Conservation (phyloP, 2,888 invertebrate species). For the Nomada fabriciana region DNA sequence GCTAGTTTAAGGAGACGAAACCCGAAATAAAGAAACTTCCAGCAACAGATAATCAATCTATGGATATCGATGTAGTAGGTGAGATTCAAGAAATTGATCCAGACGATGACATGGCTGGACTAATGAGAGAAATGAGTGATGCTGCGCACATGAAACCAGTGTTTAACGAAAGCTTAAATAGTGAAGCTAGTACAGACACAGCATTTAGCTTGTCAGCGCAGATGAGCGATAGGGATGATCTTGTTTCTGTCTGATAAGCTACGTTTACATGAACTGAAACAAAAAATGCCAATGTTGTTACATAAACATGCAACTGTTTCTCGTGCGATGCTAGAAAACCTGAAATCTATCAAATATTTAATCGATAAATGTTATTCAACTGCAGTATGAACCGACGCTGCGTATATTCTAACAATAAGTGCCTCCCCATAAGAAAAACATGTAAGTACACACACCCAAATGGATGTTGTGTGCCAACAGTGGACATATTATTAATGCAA, state of each 20-base stretch:
- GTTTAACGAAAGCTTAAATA: constrained; percentile 81
- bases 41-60: constrained; percentile 69
- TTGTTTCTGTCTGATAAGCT: constrained; percentile 71
- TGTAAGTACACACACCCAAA: not conserved
- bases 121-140: constrained; percentile 83
- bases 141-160: constrained; percentile 76
- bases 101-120: constrained; percentile 83
- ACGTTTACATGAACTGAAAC: constrained; percentile 39
- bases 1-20: constrained; percentile 78
- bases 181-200: constrained; percentile 83
- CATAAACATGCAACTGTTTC: constrained; percentile 3
- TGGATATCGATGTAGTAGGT: constrained; percentile 77
- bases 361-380: constrained; percentile 6
- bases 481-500: constrained; percentile 3
- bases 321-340: constrained; percentile 1
- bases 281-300: constrained; percentile 13
- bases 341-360: not conserved
- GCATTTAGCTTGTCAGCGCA: constrained; percentile 82
- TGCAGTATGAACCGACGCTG: not conserved
- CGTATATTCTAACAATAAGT: constrained; percentile 1
- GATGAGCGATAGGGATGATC: constrained; percentile 81
- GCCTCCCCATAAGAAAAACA: not conserved
- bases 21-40: constrained; percentile 53
- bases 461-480: constrained; percentile 9
- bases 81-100: constrained; percentile 81